Percentiles rank a stretch among this genome's conserved stretches.
These are phyloP conservation scores for Acipenser transmontanus DNA, from an alignment of 2,797 vertebrate genomes.

Conservation along the genomic window DNA sequence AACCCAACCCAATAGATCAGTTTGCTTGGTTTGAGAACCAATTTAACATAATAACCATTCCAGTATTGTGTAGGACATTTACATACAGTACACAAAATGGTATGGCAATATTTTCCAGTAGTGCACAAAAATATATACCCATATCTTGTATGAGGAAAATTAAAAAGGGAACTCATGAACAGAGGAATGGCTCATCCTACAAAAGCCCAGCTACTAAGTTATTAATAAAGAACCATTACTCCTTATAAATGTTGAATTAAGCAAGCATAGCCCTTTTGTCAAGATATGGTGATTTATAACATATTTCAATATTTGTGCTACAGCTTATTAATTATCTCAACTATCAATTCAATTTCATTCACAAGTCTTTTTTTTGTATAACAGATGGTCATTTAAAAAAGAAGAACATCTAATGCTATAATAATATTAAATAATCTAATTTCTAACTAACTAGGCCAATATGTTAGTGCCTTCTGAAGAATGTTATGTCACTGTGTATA, in stretches of 20 bases:
- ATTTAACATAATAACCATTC: too few species aligned
- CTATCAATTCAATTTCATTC: slow-evolving; percentile 74
- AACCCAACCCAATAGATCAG: too few species aligned
- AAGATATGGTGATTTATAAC: slow-evolving; percentile 86
- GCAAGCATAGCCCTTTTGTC: slow-evolving; percentile 86
- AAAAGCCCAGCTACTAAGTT: slow-evolving; percentile 83
- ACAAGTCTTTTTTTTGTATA: slow-evolving; percentile 39
- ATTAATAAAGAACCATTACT: slow-evolving; percentile 95
- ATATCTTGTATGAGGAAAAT: slow-evolving; percentile 11
- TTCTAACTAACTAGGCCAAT: slow-evolving; percentile 16
- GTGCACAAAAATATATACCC: slow-evolving; percentile 15
- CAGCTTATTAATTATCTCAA: slow-evolving; percentile 80
- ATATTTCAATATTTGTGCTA: slow-evolving; percentile 74
- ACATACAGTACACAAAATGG: not conserved
- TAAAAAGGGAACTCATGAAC: slow-evolving; percentile 24
- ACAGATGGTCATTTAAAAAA: slow-evolving; percentile 24
- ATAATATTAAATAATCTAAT: slow-evolving; percentile 22
- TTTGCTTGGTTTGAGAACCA: too few species aligned
- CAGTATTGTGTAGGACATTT: too few species aligned
- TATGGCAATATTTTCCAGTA: not conserved
- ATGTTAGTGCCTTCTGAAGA: slow-evolving; percentile 8
- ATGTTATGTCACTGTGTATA: too few species aligned
- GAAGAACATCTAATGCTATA: slow-evolving; percentile 26
- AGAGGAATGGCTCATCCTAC: slow-evolving; percentile 53
- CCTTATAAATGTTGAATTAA: slow-evolving; percentile 92